Conservation (phyloP, 2,888 invertebrate species). For the Ectemnius cavifrons region DNA sequence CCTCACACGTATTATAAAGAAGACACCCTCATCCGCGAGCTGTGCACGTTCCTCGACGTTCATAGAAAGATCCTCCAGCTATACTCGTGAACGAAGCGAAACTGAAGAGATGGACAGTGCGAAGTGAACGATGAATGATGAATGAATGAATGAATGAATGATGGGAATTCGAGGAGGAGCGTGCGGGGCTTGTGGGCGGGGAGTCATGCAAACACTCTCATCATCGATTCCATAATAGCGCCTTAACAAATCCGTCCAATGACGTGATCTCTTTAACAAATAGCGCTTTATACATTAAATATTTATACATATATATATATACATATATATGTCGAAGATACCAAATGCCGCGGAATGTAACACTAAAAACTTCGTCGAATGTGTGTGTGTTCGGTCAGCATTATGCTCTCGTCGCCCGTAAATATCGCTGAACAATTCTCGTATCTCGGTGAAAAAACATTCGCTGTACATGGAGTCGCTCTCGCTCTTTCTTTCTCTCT, state of each 20-base stretch:
- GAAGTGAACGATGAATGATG: no score
- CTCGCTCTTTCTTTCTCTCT: neutral
- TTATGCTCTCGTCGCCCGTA: no score
- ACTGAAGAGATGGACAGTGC: no score
- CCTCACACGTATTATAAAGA: conserved; percentile 9
- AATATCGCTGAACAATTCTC: conserved; percentile 1
- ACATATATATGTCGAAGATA: conserved; percentile 26
- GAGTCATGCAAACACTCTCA: neutral
- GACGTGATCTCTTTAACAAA: conserved; percentile 38
- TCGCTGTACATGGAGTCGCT: conserved; percentile 47
- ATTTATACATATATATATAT: no score
- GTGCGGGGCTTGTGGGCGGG: no score
- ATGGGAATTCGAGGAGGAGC: no score
- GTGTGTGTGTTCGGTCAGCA: neutral
- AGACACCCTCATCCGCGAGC: neutral
- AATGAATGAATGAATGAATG: no score
- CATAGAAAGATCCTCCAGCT: no score
- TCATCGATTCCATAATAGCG: conserved; percentile 34
- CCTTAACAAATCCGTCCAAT: conserved; percentile 43
- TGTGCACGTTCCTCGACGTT: no score
- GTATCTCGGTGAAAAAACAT: conserved; percentile 52
- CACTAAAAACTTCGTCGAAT: conserved; percentile 38
- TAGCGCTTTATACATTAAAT: conserved; percentile 25
- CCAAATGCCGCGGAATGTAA: conserved; percentile 30
- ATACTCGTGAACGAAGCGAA: no score